Base-by-base conservation (phyloP, 2,797 vertebrate species). In the Danionella dracula region DNA sequence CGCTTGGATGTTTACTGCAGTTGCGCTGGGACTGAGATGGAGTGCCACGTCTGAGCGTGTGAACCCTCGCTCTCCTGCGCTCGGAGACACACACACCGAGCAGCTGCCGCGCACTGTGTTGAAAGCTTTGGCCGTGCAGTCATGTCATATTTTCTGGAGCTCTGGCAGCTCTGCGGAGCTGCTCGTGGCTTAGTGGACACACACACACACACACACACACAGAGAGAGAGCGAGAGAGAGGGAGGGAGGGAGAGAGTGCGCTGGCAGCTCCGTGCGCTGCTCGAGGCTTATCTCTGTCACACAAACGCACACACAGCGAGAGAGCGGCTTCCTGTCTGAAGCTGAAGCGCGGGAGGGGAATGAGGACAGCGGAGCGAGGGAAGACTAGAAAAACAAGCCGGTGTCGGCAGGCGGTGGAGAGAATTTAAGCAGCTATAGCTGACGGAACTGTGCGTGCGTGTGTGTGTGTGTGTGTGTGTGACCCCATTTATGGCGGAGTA, bases 221-320 rank as follows among this genome's bases (percentile, higher is more conserved):
- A 59, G 21, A 59, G 11, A 61, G 9, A 68, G 2, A 48, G 1
- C 9, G 2, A 17, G 15, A 42, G 79, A 87, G n/a, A n/a, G n/a
- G n/a, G n/a, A n/a, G n/a, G n/a, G 11, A 63, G 12, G 15, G 5
- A 21, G 29, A 38, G 20, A 32, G 44, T 9, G 34, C 5, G 62
- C 62, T 53, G 63, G 60, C 44, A 73, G 66, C 51, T 64, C 38
- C 53, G 50, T 82, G 84, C 83, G 83, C 84, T 83, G 85, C 85
- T 87, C 81, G 79, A 62, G 84, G 86, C 87, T 90, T 90, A 88
- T 90, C 88, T 83, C 84, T 82, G 83, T 81, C 83, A 79, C 85
- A 82, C 59, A 20, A 49, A 29, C 45, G 27, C 50, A 41, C 48
- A 59, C 54, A 15, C 37, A 55, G 85, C 80, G 81, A 85, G 80